Conservation (phyloP, 2,113 vertebrate species). For the Pterocles gutturalis region DNA sequence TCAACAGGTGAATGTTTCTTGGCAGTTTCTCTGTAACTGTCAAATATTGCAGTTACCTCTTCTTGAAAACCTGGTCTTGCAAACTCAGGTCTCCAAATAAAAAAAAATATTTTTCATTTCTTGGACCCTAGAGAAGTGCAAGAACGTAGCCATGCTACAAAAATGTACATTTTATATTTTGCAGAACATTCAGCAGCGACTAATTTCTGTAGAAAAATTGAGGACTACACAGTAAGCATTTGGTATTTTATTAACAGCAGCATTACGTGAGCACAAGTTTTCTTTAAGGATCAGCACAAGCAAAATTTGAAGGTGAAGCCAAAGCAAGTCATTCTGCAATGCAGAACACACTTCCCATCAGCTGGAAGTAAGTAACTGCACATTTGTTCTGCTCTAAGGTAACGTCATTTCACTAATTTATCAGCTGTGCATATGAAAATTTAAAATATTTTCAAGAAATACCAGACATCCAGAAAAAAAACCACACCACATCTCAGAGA, state of each 20-base stretch:
- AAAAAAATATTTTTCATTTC: neutral
- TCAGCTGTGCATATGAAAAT: neutral
- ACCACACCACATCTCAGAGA: rapidly evolving
- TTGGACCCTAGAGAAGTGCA: neutral
- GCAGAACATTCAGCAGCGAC: neutral
- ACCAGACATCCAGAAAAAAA: neutral
- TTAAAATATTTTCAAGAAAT: neutral
- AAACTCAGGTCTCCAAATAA: neutral
- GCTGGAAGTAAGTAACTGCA: neutral
- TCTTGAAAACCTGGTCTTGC: neutral
- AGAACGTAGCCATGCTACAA: neutral
- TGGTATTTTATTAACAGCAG: neutral
- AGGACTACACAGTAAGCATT: neutral
- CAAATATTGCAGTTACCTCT: neutral
- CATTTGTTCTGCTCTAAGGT: neutral
- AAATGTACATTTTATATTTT: neutral
- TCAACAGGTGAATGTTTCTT: neutral
- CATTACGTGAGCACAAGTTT: neutral
- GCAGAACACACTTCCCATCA: neutral
- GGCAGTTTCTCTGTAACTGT: neutral
- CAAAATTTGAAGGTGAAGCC: neutral
- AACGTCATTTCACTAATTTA: neutral
- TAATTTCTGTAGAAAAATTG: neutral
- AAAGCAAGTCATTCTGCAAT: neutral
- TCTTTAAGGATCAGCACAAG: neutral